Evolutionary conservation across 23 tunicate species (phyloP).

Genomic region (Halocynthia roretzi): DNA sequence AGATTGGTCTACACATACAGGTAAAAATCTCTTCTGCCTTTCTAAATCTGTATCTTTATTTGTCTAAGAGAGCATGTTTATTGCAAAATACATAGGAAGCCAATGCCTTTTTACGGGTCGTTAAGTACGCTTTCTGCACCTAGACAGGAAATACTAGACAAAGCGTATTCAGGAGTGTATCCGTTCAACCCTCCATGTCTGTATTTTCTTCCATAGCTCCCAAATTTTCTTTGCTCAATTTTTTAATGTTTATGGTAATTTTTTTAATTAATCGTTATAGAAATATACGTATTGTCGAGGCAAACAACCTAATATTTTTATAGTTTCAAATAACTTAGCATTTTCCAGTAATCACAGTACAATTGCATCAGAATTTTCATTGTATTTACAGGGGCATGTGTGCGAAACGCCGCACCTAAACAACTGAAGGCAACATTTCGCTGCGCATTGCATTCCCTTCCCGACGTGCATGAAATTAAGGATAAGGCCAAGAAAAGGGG

Average conservation of each 20-base stretch:
- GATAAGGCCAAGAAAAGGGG: conserved; percentile 58
- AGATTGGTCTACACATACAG: conserved; percentile 93
- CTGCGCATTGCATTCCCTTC: conserved; percentile 83
- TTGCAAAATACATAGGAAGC: background rate
- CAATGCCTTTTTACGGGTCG: background rate
- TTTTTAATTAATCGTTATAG: background rate
- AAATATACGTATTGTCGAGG: background rate
- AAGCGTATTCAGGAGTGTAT: background rate
- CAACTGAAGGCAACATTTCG: conserved; percentile 92
- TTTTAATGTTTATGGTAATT: no score
- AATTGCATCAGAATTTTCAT: no score
- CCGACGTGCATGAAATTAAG: conserved; percentile 43
- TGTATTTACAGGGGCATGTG: conserved; percentile 42
- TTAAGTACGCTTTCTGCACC: background rate
- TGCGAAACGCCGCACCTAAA: conserved; percentile 42
- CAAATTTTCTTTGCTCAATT: no score
- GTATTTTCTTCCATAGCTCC: no score
- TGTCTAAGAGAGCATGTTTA: background rate
- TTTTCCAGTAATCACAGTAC: background rate
- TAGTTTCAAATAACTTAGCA: background rate
- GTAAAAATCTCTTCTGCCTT: conserved; percentile 15
- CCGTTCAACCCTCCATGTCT: no score
- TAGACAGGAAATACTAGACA: background rate
- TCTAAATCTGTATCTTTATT: background rate
- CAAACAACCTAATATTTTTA: background rate